Evolutionary conservation across 2,113 vertebrate species (phyloP).

Genomic region (Tonatia bakeri): DNA sequence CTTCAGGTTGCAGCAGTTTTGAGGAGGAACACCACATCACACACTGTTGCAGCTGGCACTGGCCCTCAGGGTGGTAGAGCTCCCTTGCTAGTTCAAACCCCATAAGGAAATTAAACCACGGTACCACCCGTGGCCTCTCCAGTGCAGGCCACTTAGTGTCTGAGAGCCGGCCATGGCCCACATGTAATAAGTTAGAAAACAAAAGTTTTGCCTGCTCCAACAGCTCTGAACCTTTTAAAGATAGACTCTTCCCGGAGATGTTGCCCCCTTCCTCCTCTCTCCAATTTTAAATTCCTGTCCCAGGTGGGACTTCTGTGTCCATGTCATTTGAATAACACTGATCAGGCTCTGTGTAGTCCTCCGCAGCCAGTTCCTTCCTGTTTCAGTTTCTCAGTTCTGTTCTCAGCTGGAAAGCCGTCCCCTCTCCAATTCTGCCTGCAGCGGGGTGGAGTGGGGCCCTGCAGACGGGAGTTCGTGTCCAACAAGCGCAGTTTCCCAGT

Average conservation of each 20-base stretch:
- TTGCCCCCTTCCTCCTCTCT: not conserved
- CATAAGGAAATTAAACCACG: not conserved
- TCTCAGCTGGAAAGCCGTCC: not conserved
- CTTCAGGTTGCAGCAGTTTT: too few relatives aligned
- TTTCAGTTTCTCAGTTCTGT: not conserved
- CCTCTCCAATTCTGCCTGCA: not conserved
- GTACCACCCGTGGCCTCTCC: not conserved
- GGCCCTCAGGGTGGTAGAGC: not conserved
- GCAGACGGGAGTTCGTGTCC: not conserved
- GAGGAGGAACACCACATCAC: not conserved
- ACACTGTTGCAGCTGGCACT: not conserved
- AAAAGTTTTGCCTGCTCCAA: not conserved
- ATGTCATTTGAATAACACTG: not conserved
- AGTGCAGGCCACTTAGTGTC: not conserved
- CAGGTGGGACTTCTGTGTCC: not conserved
- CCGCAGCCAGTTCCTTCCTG: not conserved
- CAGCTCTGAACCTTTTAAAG: not conserved
- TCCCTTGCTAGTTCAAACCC: not conserved
- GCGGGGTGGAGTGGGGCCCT: accelerated
- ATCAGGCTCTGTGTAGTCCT: not conserved
- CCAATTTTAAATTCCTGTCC: not conserved
- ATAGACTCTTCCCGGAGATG: not conserved
- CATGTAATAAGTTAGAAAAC: not conserved
- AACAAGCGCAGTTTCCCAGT: not conserved
- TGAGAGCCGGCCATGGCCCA: not conserved